Base-by-base conservation (phyloP, 92 coral and sea anemone species). In the Epizoanthus illoricatus region DNA sequence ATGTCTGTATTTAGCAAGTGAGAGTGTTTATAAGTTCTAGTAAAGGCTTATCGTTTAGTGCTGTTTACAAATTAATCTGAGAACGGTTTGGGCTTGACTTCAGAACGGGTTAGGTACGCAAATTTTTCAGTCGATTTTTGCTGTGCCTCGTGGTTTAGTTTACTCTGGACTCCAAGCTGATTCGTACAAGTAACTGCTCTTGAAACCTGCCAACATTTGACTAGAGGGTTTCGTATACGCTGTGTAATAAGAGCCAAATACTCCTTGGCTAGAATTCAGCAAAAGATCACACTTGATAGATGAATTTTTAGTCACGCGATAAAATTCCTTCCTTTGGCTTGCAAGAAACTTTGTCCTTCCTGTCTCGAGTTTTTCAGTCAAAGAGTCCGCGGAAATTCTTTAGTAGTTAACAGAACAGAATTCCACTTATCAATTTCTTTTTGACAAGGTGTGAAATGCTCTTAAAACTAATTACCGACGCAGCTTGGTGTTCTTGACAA, bases 371-470 rank as follows among this genome's bases (percentile, higher is more conserved):
- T 63, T 63, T 13, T 21, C 13, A 57, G 60, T 62, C 71, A 63
- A 78, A 78, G 57, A 40, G 2, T 42, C 82, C 71, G 82, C 82
- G 82, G 82, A 78, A 78, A 78, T 78, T 40, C 82, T 78, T 78
- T 63, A 20, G 82, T 78, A 12, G 60, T 49, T 63, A 78, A 19
- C 12, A 43, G 45, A 20, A 63, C 82, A 21, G 5, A 39, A n/a
- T n/a, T 40, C 69, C 41, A 42, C 56, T 76, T 60, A 19, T 39
- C 36, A n/a, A 13, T 41, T 23, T 76, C 19, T 61, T 47, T n/a
- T 19, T 63, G 82, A 78, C 60, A 64, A 78, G 71, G 82, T 78
- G 82, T 78, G 82, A 78, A 78, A 19, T 21, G 76, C 60, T 47
- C 76, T 71, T 57, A 47, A 71, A 57, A 43, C 42, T 42, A 71